Evolutionary conservation across 2,888 invertebrate genomes (phyloP).

Genomic region (Scaptomyza caliginosa): DNA sequence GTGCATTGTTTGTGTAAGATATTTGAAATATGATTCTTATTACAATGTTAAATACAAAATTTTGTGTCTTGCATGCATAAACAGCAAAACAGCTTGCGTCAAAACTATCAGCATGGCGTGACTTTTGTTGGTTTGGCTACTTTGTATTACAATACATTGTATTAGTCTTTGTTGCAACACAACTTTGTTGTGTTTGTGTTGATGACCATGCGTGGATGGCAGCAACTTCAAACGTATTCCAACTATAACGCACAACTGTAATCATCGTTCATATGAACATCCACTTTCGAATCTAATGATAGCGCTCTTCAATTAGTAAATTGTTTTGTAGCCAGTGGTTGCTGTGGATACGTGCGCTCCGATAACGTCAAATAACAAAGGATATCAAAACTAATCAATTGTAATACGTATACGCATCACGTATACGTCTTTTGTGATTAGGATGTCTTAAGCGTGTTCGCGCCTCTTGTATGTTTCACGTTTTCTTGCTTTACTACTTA

Average conservation of each 20-base stretch:
- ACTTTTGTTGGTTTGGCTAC: background rate
- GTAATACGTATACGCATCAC: background rate
- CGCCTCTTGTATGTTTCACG: conserved; percentile 29
- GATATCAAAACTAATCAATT: conserved; percentile 7
- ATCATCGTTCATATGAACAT: background rate
- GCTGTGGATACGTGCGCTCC: conserved; percentile 47
- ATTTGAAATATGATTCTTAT: background rate
- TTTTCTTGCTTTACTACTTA: too few species aligned
- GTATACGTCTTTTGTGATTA: conserved; percentile 3
- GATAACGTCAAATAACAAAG: conserved; percentile 53
- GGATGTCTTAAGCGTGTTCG: conserved; percentile 28
- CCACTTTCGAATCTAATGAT: conserved; percentile 50
- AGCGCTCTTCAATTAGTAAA: conserved; percentile 19
- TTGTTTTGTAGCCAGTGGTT: conserved; percentile 40
- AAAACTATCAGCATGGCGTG: background rate
- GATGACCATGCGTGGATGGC: conserved; percentile 53
- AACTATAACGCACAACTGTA: conserved; percentile 43
- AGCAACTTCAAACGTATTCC: conserved; percentile 42
- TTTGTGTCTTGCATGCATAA: background rate
- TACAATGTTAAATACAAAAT: background rate
- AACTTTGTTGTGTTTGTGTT: conserved; percentile 17
- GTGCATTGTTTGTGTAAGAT: background rate
- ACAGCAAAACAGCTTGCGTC: background rate
- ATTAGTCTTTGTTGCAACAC: background rate
- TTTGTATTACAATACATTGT: background rate